A percentile compares a stretch with the other conserved stretches of the same genome.
These are phyloP conservation scores for Copsychus sechellarum DNA, from an alignment of 2,113 vertebrate species.

Conservation along the genomic window DNA sequence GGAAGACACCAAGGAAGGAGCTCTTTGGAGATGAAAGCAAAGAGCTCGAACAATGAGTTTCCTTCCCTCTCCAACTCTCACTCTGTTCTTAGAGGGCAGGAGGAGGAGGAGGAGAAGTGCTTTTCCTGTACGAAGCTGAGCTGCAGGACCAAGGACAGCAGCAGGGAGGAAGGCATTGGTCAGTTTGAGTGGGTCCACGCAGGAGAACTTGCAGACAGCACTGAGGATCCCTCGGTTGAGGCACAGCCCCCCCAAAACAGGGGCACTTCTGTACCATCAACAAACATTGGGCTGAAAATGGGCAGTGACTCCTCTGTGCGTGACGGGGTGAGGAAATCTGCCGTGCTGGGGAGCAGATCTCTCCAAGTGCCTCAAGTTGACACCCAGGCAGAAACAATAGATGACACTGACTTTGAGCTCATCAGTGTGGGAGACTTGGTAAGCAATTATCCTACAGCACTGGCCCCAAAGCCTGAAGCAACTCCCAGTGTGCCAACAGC, in stretches of 20 bases:
- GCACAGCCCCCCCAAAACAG: fast-evolving
- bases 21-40: not conserved
- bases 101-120: not conserved
- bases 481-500: not conserved
- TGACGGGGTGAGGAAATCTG: not conserved
- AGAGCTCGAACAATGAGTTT: not conserved
- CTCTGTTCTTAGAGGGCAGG: not conserved
- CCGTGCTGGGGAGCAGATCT: not conserved
- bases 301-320: not conserved
- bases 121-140: not conserved
- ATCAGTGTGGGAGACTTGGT: not conserved
- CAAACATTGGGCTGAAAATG: fast-evolving
- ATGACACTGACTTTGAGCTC: not conserved
- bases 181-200: not conserved
- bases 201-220: not conserved
- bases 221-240: not conserved
- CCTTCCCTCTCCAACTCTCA: not conserved
- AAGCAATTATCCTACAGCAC: fast-evolving
- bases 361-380: constrained; percentile 6
- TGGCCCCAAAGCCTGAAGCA: not conserved
- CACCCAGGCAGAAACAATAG: constrained; percentile 34
- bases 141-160: not conserved
- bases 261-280: not conserved
- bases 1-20: fast-evolving
- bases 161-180: not conserved